Conservation (phyloP, 2,888 invertebrate species). For the Brenthis hecate region DNA sequence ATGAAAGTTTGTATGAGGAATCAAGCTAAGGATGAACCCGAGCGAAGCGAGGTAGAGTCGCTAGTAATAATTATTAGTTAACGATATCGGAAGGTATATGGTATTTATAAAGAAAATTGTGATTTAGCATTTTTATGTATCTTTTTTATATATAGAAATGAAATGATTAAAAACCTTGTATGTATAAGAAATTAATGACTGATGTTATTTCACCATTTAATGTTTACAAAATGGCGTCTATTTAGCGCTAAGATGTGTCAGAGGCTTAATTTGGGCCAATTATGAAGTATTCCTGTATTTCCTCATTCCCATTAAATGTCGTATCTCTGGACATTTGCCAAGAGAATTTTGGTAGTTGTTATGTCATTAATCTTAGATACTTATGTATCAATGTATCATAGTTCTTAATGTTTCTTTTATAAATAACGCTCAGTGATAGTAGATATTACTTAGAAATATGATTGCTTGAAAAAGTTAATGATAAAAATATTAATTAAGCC, state of each 20-base stretch:
- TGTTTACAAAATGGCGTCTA: constrained; percentile 33
- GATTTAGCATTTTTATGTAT: too few species aligned
- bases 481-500: too few species aligned
- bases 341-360: constrained; percentile 38
- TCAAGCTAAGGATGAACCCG: too few species aligned
- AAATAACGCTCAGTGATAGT: too few species aligned
- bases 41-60: too few species aligned
- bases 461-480: too few species aligned
- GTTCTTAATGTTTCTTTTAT: too few species aligned
- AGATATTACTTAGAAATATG: too few species aligned
- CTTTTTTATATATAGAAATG: background rate
- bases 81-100: too few species aligned
- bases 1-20: too few species aligned
- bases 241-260: constrained; percentile 29
- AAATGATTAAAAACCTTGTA: background rate
- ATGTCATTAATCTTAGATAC: constrained; percentile 16
- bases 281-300: constrained; percentile 51
- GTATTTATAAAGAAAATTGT: too few species aligned
- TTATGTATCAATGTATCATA: background rate
- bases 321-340: constrained; percentile 51
- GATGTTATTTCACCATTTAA: constrained; percentile 21
- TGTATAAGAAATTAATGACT: background rate
- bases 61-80: too few species aligned
- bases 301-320: constrained; percentile 55
- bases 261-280: constrained; percentile 31